Conservation (phyloP, 2,113 vertebrate genomes). For the Rhadina sibilatrix region DNA sequence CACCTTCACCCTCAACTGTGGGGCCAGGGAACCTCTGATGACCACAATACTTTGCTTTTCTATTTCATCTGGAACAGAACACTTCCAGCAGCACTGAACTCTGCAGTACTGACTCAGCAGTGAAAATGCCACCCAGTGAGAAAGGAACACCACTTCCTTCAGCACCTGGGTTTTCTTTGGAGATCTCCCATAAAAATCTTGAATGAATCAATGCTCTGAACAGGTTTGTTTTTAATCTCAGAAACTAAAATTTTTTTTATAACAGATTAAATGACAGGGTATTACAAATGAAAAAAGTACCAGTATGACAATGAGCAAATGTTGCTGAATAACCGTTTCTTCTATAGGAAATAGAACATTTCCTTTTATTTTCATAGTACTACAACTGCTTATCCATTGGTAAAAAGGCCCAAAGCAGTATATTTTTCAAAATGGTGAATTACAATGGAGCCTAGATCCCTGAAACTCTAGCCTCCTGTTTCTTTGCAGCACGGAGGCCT, state of each 20-base stretch:
- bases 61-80: conserved; percentile 48
- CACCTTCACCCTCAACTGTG: not conserved
- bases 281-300: not conserved
- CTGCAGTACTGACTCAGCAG: conserved; percentile 61
- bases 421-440: not conserved
- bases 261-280: not conserved
- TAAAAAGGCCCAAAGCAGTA: not conserved
- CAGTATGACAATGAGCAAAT: not conserved
- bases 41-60: conserved; percentile 54
- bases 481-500: not conserved
- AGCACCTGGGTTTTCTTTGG: conserved; percentile 54
- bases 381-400: not conserved
- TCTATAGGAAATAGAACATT: not conserved
- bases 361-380: not conserved
- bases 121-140: conserved; percentile 67
- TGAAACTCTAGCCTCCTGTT: not conserved
- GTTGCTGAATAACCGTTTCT: not conserved
- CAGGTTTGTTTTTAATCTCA: not conserved
- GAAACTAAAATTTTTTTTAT: not conserved
- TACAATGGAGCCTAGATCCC: not conserved
- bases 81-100: conserved; percentile 27
- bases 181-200: conserved; percentile 30
- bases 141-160: conserved; percentile 14
- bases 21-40: not conserved
- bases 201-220: not conserved